Evolutionary conservation across 2,888 invertebrate genomes (phyloP).

Genomic region (Lydus trimaculatus): DNA sequence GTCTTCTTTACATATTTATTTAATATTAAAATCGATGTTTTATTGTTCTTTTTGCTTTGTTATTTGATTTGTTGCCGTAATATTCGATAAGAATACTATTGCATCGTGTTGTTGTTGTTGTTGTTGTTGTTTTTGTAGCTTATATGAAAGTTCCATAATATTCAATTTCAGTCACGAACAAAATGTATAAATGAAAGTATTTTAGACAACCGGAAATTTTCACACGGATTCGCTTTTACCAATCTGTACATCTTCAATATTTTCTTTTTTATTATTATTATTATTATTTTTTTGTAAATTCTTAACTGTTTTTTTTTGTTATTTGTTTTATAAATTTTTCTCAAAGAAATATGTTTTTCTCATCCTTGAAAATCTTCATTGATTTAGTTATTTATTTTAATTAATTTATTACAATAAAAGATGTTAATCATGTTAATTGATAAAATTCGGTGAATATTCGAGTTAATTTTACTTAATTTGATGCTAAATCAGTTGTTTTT

Average conservation of each 20-base stretch:
- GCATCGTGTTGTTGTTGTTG: constrained; percentile 2
- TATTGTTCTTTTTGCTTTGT: not conserved
- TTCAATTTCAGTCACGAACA: constrained; percentile 33
- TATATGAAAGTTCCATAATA: constrained; percentile 22
- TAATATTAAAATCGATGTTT: too few relatives aligned
- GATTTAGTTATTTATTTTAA: not conserved
- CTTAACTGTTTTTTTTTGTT: not conserved
- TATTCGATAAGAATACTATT: constrained; percentile 2
- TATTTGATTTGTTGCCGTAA: constrained; percentile 4
- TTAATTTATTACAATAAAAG: not conserved
- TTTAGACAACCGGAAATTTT: constrained; percentile 25
- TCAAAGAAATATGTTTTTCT: too few relatives aligned
- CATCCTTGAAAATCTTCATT: not conserved
- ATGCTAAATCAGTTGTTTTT: not conserved
- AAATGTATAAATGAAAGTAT: constrained; percentile 25
- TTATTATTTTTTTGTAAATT: not conserved
- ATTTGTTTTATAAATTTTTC: too few relatives aligned
- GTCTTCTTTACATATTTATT: too few relatives aligned
- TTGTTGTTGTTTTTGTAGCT: not conserved
- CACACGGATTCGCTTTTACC: constrained; percentile 31
- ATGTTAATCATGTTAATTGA: not conserved
- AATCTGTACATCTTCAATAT: constrained; percentile 14
- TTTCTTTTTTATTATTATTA: not conserved
- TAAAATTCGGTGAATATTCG: not conserved
- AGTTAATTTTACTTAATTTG: too few relatives aligned